Conservation (phyloP, 2,888 invertebrate genomes). For the Thymelicus lineola region DNA sequence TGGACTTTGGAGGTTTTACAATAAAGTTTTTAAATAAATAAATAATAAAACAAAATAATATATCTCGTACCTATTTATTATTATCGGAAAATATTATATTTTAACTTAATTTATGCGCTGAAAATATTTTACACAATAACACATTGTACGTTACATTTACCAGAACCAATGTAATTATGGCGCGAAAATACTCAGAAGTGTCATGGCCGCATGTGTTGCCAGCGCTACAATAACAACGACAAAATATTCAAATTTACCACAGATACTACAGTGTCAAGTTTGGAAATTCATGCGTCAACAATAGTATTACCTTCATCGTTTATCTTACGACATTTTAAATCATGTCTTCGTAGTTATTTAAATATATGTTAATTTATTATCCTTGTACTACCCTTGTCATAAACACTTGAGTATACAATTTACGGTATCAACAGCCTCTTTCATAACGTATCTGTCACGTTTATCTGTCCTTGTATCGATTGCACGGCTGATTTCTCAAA, state of each 20-base stretch:
- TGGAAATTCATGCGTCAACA: too few species aligned
- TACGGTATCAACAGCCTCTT: slow-evolving; percentile 12
- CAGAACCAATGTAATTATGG: neutral
- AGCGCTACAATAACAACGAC: neutral
- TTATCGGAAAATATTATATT: neutral
- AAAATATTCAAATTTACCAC: neutral
- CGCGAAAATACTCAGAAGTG: neutral
- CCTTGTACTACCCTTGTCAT: neutral
- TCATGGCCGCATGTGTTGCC: neutral
- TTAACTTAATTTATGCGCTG: neutral
- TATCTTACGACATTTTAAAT: too few species aligned
- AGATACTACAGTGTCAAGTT: too few species aligned
- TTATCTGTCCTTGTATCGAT: slow-evolving; percentile 24
- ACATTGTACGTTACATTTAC: neutral
- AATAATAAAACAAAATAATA: neutral
- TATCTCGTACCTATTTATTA: neutral
- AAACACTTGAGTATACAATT: slow-evolving; percentile 15
- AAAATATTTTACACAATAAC: neutral
- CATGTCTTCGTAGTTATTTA: too few species aligned
- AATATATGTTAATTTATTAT: neutral
- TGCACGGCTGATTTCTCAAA: slow-evolving; percentile 29
- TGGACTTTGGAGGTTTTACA: too few species aligned
- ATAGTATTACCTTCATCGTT: too few species aligned
- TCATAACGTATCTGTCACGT: neutral
- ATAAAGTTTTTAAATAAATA: too few species aligned